Evolutionary conservation across 1,140 invertebrate species (phyloP), one percentile per base, ranked within the genome.

Genomic region (Philotrypesis tridentata): DNA sequence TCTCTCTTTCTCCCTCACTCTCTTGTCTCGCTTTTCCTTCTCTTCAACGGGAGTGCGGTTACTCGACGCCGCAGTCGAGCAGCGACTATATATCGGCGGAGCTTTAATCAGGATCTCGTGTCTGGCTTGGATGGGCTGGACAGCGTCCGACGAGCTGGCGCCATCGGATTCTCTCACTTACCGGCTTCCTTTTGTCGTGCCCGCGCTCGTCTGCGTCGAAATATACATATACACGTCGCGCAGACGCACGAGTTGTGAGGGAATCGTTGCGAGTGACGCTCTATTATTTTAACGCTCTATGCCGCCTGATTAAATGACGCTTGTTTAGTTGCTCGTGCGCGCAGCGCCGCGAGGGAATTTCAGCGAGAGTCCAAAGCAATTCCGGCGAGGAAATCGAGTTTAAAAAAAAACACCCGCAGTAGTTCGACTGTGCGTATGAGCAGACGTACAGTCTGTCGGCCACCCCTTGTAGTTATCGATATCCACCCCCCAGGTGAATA

Each of bases 61-160:
- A 75, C 72, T 63, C 40, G 63, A 80, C 68, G 63, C 63, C 43
- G 14, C 9, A 37, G 33, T n/a, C 48, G 48, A 14, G 23, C n/a
- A n/a, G n/a, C n/a, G n/a, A n/a, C 43, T 14, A 43, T 72, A 31
- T 48, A 72, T 17, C 29, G 61, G 55, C 79, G 86, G 85, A 84
- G 88, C 87, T 89, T 89, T 89, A 89, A 89, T 89, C 88, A 89
- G 86, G 83, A 85, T 85, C 85, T 85, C 85, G 83, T 86, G 88
- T 87, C 86, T 86, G 84, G 48, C 87, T 87, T 84, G 83, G 83
- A 80, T 86, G 86, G 85, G 77, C 80, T 68, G 85, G 77, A 82
- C 81, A 83, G 82, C 63, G 75, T 83, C 79, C 87, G 87, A 87
- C 88, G 86, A 85, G 83, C 87, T 85, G 88, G 88, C 88, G 88